These are phyloP conservation scores for Manis crassicaudata DNA, from an alignment of 2,797 vertebrate genomes.

Conservation along the genomic window DNA sequence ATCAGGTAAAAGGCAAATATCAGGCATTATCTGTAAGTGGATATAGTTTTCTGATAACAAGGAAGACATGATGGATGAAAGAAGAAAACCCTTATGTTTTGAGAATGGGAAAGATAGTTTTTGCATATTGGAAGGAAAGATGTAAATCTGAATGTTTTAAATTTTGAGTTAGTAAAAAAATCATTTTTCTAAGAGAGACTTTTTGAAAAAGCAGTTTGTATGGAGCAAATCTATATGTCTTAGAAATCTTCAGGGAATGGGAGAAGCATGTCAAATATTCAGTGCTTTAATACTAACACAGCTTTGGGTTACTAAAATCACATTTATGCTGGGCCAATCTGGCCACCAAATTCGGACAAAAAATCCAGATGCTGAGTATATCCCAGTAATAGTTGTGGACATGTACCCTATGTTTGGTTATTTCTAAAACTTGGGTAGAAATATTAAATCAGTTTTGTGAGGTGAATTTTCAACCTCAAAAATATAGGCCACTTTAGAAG, in stretches of 20 bases:
- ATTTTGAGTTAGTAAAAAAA: conserved; percentile 35
- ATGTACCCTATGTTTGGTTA: conserved; percentile 42
- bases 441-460: conserved; percentile 32
- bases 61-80: background rate
- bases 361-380: conserved; percentile 77
- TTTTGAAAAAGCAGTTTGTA: background rate
- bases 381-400: conserved; percentile 75
- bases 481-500: conserved; percentile 61
- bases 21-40: background rate
- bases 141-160: conserved; percentile 42
- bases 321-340: conserved; percentile 28
- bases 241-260: conserved; percentile 57
- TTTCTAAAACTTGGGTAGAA: conserved; percentile 75
- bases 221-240: conserved; percentile 7
- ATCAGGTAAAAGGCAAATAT: background rate
- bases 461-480: conserved; percentile 63
- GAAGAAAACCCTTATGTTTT: conserved; percentile 16
- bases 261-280: conserved; percentile 66
- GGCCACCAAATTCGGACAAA: conserved; percentile 78
- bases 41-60: conserved; percentile 4
- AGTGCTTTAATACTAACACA: conserved; percentile 64
- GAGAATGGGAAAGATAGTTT: conserved; percentile 11
- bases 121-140: background rate
- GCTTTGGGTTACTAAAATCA: conserved; percentile 75
- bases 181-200: background rate